These are phyloP conservation scores for Tetranychus piercei DNA, from an alignment of 2,888 invertebrate species.

Conservation along the genomic window DNA sequence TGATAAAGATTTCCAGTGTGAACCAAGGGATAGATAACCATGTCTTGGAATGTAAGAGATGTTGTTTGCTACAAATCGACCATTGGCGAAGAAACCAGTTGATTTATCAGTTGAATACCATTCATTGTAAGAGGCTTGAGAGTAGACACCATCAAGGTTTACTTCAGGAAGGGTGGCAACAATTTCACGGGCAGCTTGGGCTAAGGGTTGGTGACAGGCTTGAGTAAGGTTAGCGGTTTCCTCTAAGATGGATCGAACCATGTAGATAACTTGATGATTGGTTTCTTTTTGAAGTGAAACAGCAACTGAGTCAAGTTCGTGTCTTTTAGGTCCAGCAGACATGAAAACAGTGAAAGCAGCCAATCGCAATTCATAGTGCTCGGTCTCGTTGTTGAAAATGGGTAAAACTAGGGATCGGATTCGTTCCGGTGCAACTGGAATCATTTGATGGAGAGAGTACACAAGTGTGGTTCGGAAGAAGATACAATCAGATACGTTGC, in stretches of 20 bases:
- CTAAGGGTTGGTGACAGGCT: slow-evolving; percentile 23
- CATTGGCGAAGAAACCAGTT: neutral
- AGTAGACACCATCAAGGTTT: slow-evolving; percentile 18
- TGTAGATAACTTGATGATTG: slow-evolving; percentile 30
- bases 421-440: slow-evolving; percentile 21
- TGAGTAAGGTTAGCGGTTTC: slow-evolving; percentile 27
- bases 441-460: slow-evolving; percentile 23
- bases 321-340: slow-evolving; percentile 29
- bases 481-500: slow-evolving; percentile 15
- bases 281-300: slow-evolving; percentile 30
- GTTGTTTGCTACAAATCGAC: neutral
- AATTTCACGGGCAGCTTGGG: slow-evolving; percentile 15
- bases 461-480: slow-evolving; percentile 24
- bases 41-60: neutral
- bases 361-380: slow-evolving; percentile 31
- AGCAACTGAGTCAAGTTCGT: slow-evolving; percentile 33
- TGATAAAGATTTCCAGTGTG: neutral
- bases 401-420: slow-evolving; percentile 29
- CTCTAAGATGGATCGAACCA: slow-evolving; percentile 30
- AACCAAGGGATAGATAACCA: neutral
- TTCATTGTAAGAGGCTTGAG: slow-evolving; percentile 8
- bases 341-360: slow-evolving; percentile 31
- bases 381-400: slow-evolving; percentile 30
- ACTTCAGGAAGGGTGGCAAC: slow-evolving; percentile 13
- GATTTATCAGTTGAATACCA: neutral